A percentile compares a stretch with the other conserved stretches of the same genome.
Evolutionary conservation across 2,888 invertebrate species (phyloP).

Genomic region (Tipula helvola): DNA sequence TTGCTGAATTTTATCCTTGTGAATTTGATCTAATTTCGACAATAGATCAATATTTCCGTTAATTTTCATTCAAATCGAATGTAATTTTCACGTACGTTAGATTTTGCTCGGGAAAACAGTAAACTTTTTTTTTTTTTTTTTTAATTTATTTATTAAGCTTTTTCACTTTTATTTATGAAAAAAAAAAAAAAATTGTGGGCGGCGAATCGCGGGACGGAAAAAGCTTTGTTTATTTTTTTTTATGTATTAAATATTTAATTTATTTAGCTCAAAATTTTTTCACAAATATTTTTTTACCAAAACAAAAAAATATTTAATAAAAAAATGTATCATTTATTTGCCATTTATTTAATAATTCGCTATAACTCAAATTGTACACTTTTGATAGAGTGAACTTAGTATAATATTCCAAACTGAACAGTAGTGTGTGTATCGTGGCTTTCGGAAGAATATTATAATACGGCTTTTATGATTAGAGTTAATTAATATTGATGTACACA

Average conservation of each 20-base stretch:
- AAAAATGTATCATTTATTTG: conserved; percentile 4
- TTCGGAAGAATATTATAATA: conserved; percentile 19
- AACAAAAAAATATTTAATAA: neutral
- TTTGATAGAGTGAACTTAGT: conserved; percentile 17
- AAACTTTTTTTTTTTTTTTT: neutral
- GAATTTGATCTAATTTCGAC: neutral
- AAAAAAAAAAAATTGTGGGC: neutral
- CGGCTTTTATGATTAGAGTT: conserved; percentile 15
- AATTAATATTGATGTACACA: conserved; percentile 16
- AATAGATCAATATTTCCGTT: conserved; percentile 6
- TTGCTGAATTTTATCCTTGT: neutral
- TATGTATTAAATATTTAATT: neutral
- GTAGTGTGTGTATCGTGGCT: conserved; percentile 19
- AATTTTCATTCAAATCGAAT: conserved; percentile 7
- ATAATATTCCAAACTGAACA: conserved; percentile 20
- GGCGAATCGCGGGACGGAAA: neutral
- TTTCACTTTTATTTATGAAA: neutral
- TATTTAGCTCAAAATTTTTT: neutral
- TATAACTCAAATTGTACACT: conserved; percentile 16
- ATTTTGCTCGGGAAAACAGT: neutral
- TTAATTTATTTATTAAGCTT: neutral
- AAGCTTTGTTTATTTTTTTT: neutral
- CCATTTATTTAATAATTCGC: neutral
- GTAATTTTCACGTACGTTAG: neutral
- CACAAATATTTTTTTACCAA: neutral